Percentiles rank a stretch among this genome's conserved stretches.
Evolutionary conservation across 2,888 invertebrate species (phyloP).

Genomic region (Drosophila ustulata): DNA sequence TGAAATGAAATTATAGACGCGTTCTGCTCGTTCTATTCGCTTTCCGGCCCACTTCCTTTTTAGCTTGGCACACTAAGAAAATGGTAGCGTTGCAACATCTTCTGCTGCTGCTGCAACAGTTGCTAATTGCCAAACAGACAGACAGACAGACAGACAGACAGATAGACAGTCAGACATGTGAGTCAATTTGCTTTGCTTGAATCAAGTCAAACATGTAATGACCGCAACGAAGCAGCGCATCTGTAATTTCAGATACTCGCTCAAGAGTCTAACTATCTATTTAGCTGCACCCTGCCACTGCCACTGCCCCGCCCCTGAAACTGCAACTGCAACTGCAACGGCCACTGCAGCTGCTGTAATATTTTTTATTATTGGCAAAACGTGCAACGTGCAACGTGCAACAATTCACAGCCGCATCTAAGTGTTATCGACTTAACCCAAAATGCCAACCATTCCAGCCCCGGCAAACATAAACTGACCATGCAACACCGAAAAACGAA

Average conservation of each 20-base stretch:
- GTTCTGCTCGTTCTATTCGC: conserved; percentile 25
- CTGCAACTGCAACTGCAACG: neutral
- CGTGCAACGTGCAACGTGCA: conserved; percentile 51
- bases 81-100: conserved; percentile 30
- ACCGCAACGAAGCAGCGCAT: conserved; percentile 52
- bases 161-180: neutral
- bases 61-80: conserved; percentile 33
- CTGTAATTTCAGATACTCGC: conserved; percentile 55
- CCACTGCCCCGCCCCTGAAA: neutral
- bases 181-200: conserved; percentile 54
- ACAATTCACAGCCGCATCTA: conserved; percentile 28
- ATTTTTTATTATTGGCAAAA: conserved; percentile 31
- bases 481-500: conserved; percentile 11
- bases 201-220: conserved; percentile 49
- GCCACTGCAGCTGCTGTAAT: conserved; percentile 2
- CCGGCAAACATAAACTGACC: conserved; percentile 28
- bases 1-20: conserved; percentile 65
- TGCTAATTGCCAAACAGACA: conserved; percentile 50
- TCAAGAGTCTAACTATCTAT: conserved; percentile 34
- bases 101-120: conserved; percentile 31
- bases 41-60: conserved; percentile 72
- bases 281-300: conserved; percentile 3
- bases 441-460: conserved; percentile 35
- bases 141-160: conserved; percentile 10
- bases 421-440: conserved; percentile 21